Base-by-base conservation (phyloP, 2,113 vertebrate genomes). In the Pomatorhinus ruficollis region DNA sequence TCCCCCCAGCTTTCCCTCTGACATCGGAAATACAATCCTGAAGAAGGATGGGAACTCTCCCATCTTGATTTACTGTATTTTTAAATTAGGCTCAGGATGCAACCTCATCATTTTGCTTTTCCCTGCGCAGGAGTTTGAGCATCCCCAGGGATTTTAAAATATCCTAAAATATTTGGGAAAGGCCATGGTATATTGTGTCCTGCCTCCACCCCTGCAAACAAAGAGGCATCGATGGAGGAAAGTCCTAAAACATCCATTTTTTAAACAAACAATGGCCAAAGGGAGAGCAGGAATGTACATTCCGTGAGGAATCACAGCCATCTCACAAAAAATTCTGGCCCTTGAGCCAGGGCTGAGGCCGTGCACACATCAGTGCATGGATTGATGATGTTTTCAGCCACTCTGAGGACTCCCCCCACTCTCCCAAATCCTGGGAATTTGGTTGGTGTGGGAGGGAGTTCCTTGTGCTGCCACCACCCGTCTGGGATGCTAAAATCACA, bases 391-490 rank as follows among this genome's bases (percentile, higher is more conserved):
- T 15, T 60, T 39, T 10, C 83, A 77, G 72, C 27, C 53, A 15
- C 60, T 37, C 37, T 25, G 31, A 86, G 53, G 27, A 27, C 71
- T 52, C 9, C 14, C 37, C 31, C 21, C 60, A n/a, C 35, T 28
- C 24, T 50, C 71, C 52, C 72, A 86, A 68, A 60, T 18, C 37
- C 83, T 25, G 71, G 52, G 11, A 40, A 30, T 40, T 24, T 24
- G 50, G 30, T 49, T 5, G 1, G 15, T n/a, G 82, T 85, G 71
- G 50, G 79, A 6, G 42, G 56, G 70, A 35, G 75, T 11, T 71
- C 49, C 85, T 27, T 7, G 1, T 2, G 44, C 68, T 80, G 77
- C 52, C 87, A 83, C 52, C 45, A n/a, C 42, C 47, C 0, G 0
- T n/a, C 53, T 65, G 79, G 20, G 70, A 52, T 47, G 75, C 71